A percentile compares a stretch with the other conserved stretches of the same genome.
Evolutionary conservation across 1,140 invertebrate species (phyloP).

Genomic region (Mizuhopecten yessoensis): DNA sequence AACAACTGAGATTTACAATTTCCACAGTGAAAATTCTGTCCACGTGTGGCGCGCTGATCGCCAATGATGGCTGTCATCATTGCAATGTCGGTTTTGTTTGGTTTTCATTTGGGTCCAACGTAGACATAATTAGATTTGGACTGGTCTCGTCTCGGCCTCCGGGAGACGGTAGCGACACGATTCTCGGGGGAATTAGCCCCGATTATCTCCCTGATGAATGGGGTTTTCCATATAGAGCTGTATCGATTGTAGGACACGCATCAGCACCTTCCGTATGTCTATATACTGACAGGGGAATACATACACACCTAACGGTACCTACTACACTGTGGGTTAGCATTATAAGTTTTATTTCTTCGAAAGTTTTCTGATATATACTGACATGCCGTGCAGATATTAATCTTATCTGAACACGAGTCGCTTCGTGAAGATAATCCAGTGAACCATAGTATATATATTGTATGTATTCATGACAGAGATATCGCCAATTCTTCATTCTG

Average conservation of each 20-base stretch:
- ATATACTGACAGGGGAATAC: not conserved
- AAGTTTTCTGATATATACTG: not conserved
- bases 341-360: not conserved
- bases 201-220: constrained; percentile 21
- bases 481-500: too few species aligned
- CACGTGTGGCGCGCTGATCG: not conserved
- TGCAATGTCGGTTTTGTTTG: not conserved
- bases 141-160: not conserved
- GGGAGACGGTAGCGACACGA: not conserved
- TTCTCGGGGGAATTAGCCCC: not conserved
- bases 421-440: too few species aligned
- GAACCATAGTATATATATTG: too few species aligned
- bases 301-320: not conserved
- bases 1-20: too few species aligned
- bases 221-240: not conserved
- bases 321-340: too few species aligned
- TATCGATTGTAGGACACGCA: not conserved
- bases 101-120: not conserved
- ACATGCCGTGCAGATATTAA: not conserved
- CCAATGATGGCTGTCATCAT: not conserved
- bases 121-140: not conserved
- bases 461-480: too few species aligned
- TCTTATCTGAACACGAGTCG: too few species aligned
- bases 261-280: not conserved
- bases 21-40: not conserved